phyloP scores from a whole-genome alignment of 1,140 invertebrate genomes.

The Drosophila funebris region DNA sequence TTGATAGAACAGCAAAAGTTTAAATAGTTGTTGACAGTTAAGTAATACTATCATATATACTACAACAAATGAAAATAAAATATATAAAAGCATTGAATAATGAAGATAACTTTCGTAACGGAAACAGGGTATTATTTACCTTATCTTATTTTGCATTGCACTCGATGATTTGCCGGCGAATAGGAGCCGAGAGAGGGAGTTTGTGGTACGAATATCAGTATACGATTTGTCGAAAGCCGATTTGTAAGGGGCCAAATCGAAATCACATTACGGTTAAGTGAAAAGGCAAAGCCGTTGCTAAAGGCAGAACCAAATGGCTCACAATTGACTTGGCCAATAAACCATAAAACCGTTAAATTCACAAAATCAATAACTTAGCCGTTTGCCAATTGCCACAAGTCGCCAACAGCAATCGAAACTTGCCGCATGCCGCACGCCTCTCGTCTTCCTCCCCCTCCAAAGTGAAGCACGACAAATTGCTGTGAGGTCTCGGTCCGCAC shows the following conservation, averaged over 20 bases:
- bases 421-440: not conserved
- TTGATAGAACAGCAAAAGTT: not conserved
- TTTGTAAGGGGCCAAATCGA: constrained; percentile 56
- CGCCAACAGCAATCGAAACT: constrained; percentile 8
- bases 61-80: too few species aligned
- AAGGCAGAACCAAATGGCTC: constrained; percentile 63
- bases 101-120: not conserved
- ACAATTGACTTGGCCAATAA: constrained; percentile 75
- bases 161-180: constrained; percentile 26
- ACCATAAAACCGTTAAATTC: constrained; percentile 77
- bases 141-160: not conserved
- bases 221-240: constrained; percentile 43
- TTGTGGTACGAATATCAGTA: not conserved
- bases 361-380: constrained; percentile 70
- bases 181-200: not conserved
- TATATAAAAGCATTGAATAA: too few species aligned
- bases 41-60: too few species aligned
- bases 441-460: not conserved
- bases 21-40: too few species aligned
- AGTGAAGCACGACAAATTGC: constrained; percentile 75
- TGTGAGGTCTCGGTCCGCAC: constrained; percentile 63
- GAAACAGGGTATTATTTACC: too few species aligned
- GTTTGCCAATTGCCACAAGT: constrained; percentile 53
- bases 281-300: constrained; percentile 49
- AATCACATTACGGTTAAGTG: constrained; percentile 69